phyloP scores from a whole-genome alignment of 2,888 invertebrate genomes.

The Heteromurus nitidus region DNA sequence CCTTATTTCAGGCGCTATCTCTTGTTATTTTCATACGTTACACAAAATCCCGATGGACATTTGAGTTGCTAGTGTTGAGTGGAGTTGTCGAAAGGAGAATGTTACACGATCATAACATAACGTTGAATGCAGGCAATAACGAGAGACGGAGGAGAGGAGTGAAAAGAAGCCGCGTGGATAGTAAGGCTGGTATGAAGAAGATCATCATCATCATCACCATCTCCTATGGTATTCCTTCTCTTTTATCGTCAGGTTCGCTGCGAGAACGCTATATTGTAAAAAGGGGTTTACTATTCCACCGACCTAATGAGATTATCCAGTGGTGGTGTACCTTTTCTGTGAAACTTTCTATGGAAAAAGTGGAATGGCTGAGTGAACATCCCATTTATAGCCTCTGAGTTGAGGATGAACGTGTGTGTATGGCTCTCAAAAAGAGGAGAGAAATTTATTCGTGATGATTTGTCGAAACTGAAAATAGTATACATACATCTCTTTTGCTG shows the following conservation, averaged over 20 bases:
- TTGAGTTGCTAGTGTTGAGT: too few relatives aligned
- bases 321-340: slow-evolving; percentile 40
- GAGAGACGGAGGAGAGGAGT: slow-evolving; percentile 18
- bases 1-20: slow-evolving; percentile 47
- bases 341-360: slow-evolving; percentile 34
- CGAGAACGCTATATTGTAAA: slow-evolving; percentile 42
- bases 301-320: slow-evolving; percentile 58
- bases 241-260: slow-evolving; percentile 53
- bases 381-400: not conserved
- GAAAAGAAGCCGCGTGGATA: too few relatives aligned
- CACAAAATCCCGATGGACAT: too few relatives aligned
- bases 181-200: too few relatives aligned
- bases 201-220: slow-evolving; percentile 1
- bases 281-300: slow-evolving; percentile 52
- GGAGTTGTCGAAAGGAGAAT: not conserved
- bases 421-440: not conserved
- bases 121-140: slow-evolving; percentile 57
- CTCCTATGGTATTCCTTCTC: slow-evolving; percentile 28
- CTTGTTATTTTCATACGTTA: slow-evolving; percentile 41
- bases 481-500: not conserved
- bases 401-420: not conserved
- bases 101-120: slow-evolving; percentile 52
- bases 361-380: slow-evolving; percentile 32
- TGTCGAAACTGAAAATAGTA: slow-evolving; percentile 46
- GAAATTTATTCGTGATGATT: slow-evolving; percentile 50